Evolutionary conservation across 2,888 invertebrate species (phyloP).

Genomic region (Unio delphinus): DNA sequence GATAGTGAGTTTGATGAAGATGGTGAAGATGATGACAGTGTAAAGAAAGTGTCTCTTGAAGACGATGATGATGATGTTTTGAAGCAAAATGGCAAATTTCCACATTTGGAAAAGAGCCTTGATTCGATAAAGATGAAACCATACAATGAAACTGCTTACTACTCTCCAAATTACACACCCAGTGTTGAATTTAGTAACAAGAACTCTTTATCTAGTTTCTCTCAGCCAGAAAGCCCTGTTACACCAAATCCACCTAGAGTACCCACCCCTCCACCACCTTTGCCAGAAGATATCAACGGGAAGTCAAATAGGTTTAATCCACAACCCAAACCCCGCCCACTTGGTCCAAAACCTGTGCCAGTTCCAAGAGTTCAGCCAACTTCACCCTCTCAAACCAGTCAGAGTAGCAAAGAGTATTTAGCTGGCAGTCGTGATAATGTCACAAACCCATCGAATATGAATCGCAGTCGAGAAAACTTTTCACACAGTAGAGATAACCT

Average conservation of each 20-base stretch:
- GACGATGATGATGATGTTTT: conserved; percentile 6
- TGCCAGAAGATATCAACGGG: conserved; percentile 36
- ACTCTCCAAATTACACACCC: conserved; percentile 25
- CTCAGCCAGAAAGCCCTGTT: conserved; percentile 30
- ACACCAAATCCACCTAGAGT: conserved; percentile 8
- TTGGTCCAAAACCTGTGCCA: conserved; percentile 29
- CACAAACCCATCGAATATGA: conserved; percentile 11
- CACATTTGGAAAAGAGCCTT: conserved; percentile 18
- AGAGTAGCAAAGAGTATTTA: conserved; percentile 28
- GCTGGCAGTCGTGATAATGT: conserved; percentile 12
- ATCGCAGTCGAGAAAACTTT: conserved; percentile 24
- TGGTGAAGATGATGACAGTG: conserved; percentile 35
- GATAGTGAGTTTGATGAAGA: conserved; percentile 43
- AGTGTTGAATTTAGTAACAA: conserved; percentile 34
- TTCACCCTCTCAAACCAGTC: conserved; percentile 19
- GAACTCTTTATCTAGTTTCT: conserved; percentile 52
- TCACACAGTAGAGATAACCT: conserved; percentile 22
- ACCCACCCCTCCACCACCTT: conserved; percentile 39
- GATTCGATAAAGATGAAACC: conserved; percentile 23
- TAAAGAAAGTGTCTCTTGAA: conserved; percentile 13
- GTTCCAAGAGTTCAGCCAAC: conserved; percentile 41
- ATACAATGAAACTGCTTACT: conserved; percentile 23
- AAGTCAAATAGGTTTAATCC: conserved; percentile 18
- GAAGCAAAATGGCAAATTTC: conserved; percentile 4
- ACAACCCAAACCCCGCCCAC: conserved; percentile 10